A percentile compares a stretch with the other conserved stretches of the same genome.
phyloP scores from a whole-genome alignment of 2,797 vertebrate species.

The Melanotaenia trifasciata region DNA sequence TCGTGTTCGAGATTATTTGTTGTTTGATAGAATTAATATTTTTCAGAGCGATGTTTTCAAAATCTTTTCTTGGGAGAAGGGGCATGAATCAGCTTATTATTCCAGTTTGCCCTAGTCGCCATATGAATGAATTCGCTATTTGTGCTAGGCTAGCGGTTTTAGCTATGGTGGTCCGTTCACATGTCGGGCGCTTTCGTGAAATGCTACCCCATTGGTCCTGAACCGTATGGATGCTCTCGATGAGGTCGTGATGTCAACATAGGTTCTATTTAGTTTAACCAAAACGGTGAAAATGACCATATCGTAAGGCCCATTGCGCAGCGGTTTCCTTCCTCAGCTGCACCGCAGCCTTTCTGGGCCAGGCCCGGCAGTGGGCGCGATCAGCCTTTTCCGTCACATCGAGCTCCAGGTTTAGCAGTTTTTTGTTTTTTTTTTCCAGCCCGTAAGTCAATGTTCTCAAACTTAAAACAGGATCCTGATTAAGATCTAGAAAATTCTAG shows the following conservation, averaged over 20 bases:
- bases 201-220: background rate
- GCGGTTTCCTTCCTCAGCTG: slow-evolving; percentile 38
- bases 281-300: fast-evolving
- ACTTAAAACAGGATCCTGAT: background rate
- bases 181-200: slow-evolving; percentile 45
- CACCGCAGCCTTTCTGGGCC: slow-evolving; percentile 36
- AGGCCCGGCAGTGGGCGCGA: slow-evolving; percentile 64
- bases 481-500: background rate
- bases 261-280: fast-evolving
- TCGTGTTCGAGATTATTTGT: background rate
- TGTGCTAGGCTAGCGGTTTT: slow-evolving; percentile 62
- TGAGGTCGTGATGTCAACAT: fast-evolving
- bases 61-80: background rate
- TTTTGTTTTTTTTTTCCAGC: background rate
- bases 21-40: fast-evolving
- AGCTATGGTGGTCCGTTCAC: slow-evolving; percentile 44
- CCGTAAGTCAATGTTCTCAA: background rate
- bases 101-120: slow-evolving; percentile 19
- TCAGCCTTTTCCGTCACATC: slow-evolving; percentile 54
- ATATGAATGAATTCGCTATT: slow-evolving; percentile 69
- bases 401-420: slow-evolving; percentile 44
- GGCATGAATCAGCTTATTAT: background rate
- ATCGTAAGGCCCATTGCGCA: slow-evolving; percentile 22
- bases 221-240: fast-evolving
- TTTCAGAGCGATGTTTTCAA: fast-evolving